Evolutionary conservation across 2,797 vertebrate species (phyloP).

Genomic region (Epinephelus awoara): DNA sequence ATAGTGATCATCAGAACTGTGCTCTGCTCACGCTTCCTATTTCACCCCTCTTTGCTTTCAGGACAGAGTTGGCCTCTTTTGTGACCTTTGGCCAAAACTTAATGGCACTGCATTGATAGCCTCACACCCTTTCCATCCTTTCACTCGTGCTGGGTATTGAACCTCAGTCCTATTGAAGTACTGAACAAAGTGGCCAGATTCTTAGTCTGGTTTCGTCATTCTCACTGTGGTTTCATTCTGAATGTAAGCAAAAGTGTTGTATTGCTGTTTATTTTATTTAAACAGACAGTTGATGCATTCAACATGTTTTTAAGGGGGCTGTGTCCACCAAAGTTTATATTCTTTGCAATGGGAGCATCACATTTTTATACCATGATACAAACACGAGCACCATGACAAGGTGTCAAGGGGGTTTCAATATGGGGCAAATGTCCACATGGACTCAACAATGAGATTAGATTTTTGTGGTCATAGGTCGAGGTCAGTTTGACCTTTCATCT

Average conservation of each 20-base stretch:
- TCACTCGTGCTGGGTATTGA: background rate
- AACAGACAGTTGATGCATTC: too few species aligned
- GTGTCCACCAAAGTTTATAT: too few species aligned
- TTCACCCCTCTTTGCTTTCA: conserved; percentile 38
- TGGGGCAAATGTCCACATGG: too few species aligned
- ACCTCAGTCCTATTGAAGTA: background rate
- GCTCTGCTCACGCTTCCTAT: conserved; percentile 26
- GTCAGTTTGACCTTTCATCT: too few species aligned
- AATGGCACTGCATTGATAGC: conserved; percentile 42
- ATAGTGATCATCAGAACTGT: conserved; percentile 26
- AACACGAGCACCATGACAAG: too few species aligned
- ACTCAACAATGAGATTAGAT: too few species aligned
- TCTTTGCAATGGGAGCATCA: too few species aligned
- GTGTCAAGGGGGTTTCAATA: too few species aligned
- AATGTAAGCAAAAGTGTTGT: background rate
- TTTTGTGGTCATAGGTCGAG: too few species aligned
- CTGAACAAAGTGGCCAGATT: background rate
- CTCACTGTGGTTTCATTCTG: background rate
- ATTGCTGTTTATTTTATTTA: background rate
- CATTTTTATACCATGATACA: too few species aligned
- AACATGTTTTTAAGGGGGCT: too few species aligned
- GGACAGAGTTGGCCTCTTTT: conserved; percentile 42
- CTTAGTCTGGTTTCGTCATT: background rate
- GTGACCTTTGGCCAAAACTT: conserved; percentile 56
- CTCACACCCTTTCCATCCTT: conserved; percentile 17